Evolutionary conservation across 2,113 vertebrate genomes (phyloP).

Genomic region (mouse (Mus musculus)): DNA sequence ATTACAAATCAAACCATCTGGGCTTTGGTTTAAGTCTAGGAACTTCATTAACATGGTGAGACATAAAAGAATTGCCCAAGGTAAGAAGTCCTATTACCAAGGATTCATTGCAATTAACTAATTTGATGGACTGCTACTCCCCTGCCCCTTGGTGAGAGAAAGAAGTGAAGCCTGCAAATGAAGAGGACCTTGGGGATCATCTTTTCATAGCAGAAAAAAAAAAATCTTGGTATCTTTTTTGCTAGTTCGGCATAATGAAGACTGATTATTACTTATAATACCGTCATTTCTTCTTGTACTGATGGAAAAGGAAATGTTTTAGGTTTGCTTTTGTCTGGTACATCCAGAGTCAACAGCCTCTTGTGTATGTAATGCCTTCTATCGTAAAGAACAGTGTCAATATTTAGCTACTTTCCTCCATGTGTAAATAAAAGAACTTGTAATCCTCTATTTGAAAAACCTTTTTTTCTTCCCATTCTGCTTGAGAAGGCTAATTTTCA

Average conservation of each 20-base stretch:
- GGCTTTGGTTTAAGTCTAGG: constrained; percentile 61
- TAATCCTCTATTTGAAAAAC: constrained; percentile 54
- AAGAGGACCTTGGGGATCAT: constrained; percentile 4
- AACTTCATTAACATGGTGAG: constrained; percentile 60
- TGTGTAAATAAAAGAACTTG: constrained; percentile 54
- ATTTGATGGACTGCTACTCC: constrained; percentile 25
- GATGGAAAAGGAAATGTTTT: constrained; percentile 21
- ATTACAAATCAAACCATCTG: constrained; percentile 60
- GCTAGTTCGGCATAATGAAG: constrained; percentile 15
- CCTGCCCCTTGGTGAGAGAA: not conserved
- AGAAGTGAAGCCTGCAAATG: constrained; percentile 31
- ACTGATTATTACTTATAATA: constrained; percentile 21
- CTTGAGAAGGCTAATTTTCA: constrained; percentile 51
- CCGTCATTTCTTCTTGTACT: not conserved
- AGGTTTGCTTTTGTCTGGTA: constrained; percentile 47
- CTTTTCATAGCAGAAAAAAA: constrained; percentile 33
- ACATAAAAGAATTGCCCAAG: constrained; percentile 60
- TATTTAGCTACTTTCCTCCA: constrained; percentile 41
- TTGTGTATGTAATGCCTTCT: constrained; percentile 55
- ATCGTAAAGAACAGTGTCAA: constrained; percentile 46
- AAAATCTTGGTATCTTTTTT: constrained; percentile 44
- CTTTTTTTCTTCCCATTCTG: constrained; percentile 1
- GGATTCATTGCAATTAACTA: constrained; percentile 68
- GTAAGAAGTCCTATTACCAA: constrained; percentile 60
- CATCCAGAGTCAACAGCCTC: constrained; percentile 44